Base-by-base conservation (phyloP, 2,113 vertebrate species). In the Podocnemis expansa region DNA sequence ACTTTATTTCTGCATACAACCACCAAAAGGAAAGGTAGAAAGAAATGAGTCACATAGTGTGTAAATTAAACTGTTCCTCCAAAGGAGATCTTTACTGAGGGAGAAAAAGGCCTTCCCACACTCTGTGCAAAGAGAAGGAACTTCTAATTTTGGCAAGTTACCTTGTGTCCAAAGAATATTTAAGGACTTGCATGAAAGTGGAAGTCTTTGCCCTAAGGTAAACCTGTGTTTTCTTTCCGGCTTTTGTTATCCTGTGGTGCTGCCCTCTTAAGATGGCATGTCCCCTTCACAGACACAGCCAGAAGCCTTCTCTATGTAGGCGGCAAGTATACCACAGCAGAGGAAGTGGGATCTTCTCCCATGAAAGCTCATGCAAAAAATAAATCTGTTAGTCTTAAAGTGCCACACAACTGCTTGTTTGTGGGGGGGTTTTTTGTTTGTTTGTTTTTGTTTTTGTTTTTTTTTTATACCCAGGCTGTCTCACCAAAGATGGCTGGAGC, bases 81-180 rank as follows among this genome's bases (percentile, higher is more conserved):
- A 81, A 87, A 52, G 12, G 89, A 92, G 17, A 47, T 43, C 51
- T 87, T 82, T 78, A 84, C 54, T 73, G 51, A 80, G 88, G 79
- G 22, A 82, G 38, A 91, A 93, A 89, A 91, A 78, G 27, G 29
- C 91, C 88, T 38, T 56, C 93, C 88, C 52, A 82, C 94, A 82
- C 52, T 87, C 88, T 94, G 86, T 14, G 80, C 27, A 91, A 86
- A 49, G 34, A 91, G n/a, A 96, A 75, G 82, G 25, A 89, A 85
- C 81, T 87, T 91, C 92, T 91, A 95, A 97, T 82, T 78, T 88
- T 70, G 78, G 73, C 55, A 88, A 94, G 78, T 82, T 93, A 78
- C 96, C 97, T 89, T 88, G 49, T 89, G 89, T 94, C 92, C 97
- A 91, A 94, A 96, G 96, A 94, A 96, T 82, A 94, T 92, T 97